These are phyloP conservation scores for Quadroppia sp. DNA, from an alignment of 2,888 invertebrate genomes.

Conservation along the genomic window DNA sequence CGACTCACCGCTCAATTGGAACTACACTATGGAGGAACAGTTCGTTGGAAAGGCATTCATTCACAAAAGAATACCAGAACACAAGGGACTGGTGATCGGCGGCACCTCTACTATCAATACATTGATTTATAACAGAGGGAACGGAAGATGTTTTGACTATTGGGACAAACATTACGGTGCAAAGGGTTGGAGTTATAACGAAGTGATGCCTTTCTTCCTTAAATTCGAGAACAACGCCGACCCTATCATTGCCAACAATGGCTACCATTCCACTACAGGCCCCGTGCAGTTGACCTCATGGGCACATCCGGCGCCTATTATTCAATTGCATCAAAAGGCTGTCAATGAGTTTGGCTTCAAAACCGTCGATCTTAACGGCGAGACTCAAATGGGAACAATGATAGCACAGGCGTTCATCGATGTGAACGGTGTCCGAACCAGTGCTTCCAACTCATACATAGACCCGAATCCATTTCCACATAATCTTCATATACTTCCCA, in stretches of 20 bases:
- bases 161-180: background rate
- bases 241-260: background rate
- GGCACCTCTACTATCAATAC: background rate
- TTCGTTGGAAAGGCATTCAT: background rate
- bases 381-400: background rate
- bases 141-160: background rate
- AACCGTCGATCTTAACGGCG: background rate
- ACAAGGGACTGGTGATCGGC: background rate
- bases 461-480: slow-evolving; percentile 1
- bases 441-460: background rate
- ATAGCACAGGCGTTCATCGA: background rate
- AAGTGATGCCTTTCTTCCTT: background rate
- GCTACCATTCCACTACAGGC: background rate
- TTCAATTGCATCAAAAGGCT: background rate
- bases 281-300: background rate
- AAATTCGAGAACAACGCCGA: background rate
- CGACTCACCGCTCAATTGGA: background rate
- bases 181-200: background rate
- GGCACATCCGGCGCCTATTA: background rate
- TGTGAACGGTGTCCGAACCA: background rate
- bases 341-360: background rate
- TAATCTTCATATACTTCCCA: background rate
- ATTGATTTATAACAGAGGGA: background rate
- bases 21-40: background rate
- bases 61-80: background rate